Base-by-base conservation (phyloP, 2,113 vertebrate genomes). In the Columbina picui region DNA sequence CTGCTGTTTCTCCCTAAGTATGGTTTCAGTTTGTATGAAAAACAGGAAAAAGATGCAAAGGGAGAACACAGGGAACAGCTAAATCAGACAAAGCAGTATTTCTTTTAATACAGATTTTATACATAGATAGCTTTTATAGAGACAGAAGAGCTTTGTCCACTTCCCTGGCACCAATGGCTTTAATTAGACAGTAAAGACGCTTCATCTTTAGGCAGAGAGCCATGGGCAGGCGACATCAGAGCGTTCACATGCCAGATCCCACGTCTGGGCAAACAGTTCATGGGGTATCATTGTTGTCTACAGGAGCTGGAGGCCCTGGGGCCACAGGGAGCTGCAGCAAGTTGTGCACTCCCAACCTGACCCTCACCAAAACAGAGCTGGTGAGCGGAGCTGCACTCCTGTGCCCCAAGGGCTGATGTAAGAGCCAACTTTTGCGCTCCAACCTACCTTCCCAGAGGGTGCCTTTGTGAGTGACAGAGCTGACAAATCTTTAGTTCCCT, bases 301-400 rank as follows among this genome's bases (percentile, higher is more conserved):
- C 9, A 15, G 0, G 5, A 84, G 45, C 36, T 53, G n/a, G 30
- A 67, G 30, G 36, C n/a, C 4, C 6, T 6, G 26, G 22, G 43
- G 5, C 4, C 22, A n/a, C 8, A 8, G 67, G 57, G 64, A 79
- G 57, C 4, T 23, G n/a, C 9, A 7, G 56, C 65, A 71, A 78
- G 56, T 15, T 22, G 39, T 1, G 0, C 1, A 0, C 4, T 61
- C 29, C 55, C 0, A 0, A 9, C 0, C 0, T 9, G 25, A 90
- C 43, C 65, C 52, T 36, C 1, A 2, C 34, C 4, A 7, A 50
- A 76, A 11, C 19, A 45, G 32, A 45, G 55, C 30, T 2, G 1
- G 32, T 0, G 0, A 0, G 0, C 0, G 0, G 36, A 74, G 23
- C 30, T 4, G 19, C 32, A 39, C 23, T 53, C 43, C 22, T 0